Evolutionary conservation across 2,888 invertebrate species (phyloP), one percentile per base, ranked within the genome.

Genomic region (Cryptocephalus moraei): DNA sequence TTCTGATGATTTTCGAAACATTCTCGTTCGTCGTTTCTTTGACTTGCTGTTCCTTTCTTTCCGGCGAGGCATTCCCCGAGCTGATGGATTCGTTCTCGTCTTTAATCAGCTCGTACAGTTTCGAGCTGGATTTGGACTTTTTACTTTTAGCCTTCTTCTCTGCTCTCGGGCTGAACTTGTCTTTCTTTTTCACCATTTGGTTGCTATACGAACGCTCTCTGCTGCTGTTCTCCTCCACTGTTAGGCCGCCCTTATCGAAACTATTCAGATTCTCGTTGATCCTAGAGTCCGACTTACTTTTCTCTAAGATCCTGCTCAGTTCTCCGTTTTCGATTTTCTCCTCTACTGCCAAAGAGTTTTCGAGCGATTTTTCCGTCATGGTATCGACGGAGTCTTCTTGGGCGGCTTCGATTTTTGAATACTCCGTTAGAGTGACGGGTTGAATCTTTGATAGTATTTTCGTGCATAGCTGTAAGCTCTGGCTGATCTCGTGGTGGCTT

Each of bases 391-490:
- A 47, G 10, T 56, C 55, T 33, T 43, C 43, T 3, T 9, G 10
- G n/a, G 12, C 14, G 9, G 33, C 12, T 34, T 43, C 43, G 8
- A 34, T 43, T 43, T 43, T 43, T 9, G 33, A 13, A 14, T 11
- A 43, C 11, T 43, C 63, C 8, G 54, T 52, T 39, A 74, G 68
- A 14, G 77, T 73, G 52, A 78, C 73, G 0, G 86, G 86, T 64
- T 86, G 86, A 10, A 88, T 84, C 64, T 84, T 80, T 0, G 81
- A 79, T 11, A 88, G 73, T 55, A 89, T 81, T 69, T 84, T 86
- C 50, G 80, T 79, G 61, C 85, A 84, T 2, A 88, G 73, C 50
- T 76, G 75, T 9, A 89, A 73, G 51, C 81, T 79, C 43, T 76
- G 74, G 0, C 77, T 77, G 6, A 86, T 74, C 62, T 88, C 86